These are phyloP conservation scores for Clarias laeviceps DNA, from an alignment of 2,797 vertebrate genomes.

Conservation along the genomic window DNA sequence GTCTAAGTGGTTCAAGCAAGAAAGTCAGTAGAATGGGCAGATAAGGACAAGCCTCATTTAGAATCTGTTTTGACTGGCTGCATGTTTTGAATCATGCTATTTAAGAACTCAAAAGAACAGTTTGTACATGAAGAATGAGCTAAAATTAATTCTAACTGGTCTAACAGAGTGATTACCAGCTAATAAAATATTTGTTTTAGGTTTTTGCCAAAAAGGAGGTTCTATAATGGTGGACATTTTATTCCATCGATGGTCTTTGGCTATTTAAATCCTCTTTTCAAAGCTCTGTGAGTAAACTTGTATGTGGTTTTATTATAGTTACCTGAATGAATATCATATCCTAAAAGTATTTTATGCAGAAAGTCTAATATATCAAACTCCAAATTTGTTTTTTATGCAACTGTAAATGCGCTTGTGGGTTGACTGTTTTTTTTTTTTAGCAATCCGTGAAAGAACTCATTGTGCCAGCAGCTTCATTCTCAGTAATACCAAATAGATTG, in stretches of 20 bases:
- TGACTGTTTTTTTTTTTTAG: not conserved
- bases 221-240: conserved; percentile 13
- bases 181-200: conserved; percentile 6
- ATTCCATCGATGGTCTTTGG: conserved; percentile 16
- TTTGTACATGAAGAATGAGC: conserved; percentile 6
- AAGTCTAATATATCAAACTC: not conserved
- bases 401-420: not conserved
- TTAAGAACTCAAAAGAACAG: conserved; percentile 2
- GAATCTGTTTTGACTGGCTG: not conserved
- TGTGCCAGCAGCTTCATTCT: not conserved
- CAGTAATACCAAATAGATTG: not conserved
- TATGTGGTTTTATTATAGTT: not conserved
- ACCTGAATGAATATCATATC: not conserved
- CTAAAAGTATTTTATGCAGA: not conserved
- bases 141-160: not conserved
- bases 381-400: not conserved
- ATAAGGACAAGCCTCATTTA: not conserved
- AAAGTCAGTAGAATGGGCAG: not conserved
- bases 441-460: too few relatives aligned
- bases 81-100: not conserved
- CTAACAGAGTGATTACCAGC: not conserved
- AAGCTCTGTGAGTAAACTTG: not conserved
- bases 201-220: not conserved
- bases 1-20: not conserved
- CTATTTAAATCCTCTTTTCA: not conserved